A percentile compares a stretch with the other conserved stretches of the same genome.
Evolutionary conservation across 2,113 vertebrate species (phyloP).

Genomic region (Mugil cephalus): DNA sequence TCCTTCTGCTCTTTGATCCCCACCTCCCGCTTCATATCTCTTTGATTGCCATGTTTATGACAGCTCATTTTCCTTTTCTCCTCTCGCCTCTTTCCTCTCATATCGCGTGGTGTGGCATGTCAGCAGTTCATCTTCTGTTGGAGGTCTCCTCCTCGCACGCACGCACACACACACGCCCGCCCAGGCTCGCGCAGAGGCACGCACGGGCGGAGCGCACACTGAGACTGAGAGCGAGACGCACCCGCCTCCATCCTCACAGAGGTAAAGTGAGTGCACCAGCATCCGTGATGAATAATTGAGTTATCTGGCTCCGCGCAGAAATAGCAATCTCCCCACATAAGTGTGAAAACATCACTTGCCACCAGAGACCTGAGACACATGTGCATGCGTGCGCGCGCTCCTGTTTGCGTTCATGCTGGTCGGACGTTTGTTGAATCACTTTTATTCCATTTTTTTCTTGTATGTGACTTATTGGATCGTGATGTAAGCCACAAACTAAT

Average conservation of each 20-base stretch:
- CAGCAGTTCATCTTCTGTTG: slow-evolving; percentile 67
- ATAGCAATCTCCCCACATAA: slow-evolving; percentile 82
- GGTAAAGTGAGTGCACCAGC: slow-evolving; percentile 78
- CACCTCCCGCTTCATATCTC: slow-evolving; percentile 67
- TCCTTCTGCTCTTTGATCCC: slow-evolving; percentile 72
- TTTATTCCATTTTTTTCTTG: background rate
- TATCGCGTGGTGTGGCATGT: slow-evolving; percentile 57
- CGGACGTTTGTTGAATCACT: background rate
- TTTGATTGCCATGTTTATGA: slow-evolving; percentile 78
- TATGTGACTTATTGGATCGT: background rate
- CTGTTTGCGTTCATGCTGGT: slow-evolving; percentile 18
- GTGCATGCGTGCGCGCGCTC: slow-evolving; percentile 33
- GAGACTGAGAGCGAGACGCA: slow-evolving; percentile 46
- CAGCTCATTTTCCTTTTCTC: slow-evolving; percentile 60
- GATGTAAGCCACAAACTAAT: slow-evolving; percentile 3
- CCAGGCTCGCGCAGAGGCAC: background rate
- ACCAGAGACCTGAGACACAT: slow-evolving; percentile 64
- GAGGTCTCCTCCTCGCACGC: slow-evolving; percentile 44
- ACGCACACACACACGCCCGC: slow-evolving; percentile 4
- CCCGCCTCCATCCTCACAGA: slow-evolving; percentile 61
- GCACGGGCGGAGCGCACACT: slow-evolving; percentile 18
- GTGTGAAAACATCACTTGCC: slow-evolving; percentile 82
- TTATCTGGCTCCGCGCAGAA: slow-evolving; percentile 79
- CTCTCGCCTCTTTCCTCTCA: slow-evolving; percentile 41
- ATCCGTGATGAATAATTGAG: slow-evolving; percentile 84